These are phyloP conservation scores for Leucosticte australis DNA, from an alignment of 2,113 vertebrate genomes.

Conservation along the genomic window DNA sequence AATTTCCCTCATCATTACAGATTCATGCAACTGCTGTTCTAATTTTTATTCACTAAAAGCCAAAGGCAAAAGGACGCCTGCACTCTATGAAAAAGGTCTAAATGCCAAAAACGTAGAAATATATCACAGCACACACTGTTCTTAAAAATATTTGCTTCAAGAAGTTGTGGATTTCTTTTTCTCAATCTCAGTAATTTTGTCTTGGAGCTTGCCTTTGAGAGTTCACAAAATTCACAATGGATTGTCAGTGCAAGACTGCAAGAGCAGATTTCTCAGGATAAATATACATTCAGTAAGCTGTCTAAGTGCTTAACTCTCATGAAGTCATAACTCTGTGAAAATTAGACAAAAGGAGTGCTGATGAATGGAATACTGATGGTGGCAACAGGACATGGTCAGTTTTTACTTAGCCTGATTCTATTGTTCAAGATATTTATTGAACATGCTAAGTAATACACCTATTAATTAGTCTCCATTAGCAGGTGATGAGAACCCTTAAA, in stretches of 20 bases:
- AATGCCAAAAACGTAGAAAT: not conserved
- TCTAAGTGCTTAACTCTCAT: not conserved
- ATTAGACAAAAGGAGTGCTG: not conserved
- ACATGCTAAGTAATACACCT: not conserved
- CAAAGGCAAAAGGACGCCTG: not conserved
- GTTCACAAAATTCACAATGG: not conserved
- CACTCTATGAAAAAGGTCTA: not conserved
- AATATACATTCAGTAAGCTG: not conserved
- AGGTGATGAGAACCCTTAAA: conserved; percentile 20
- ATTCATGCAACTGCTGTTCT: not conserved
- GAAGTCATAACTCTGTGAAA: not conserved
- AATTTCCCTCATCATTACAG: not conserved
- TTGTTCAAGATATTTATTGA: conserved; percentile 3
- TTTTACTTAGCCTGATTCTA: not conserved
- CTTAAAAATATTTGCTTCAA: not conserved
- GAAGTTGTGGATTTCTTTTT: not conserved
- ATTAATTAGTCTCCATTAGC: conserved; percentile 21
- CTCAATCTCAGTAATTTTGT: not conserved
- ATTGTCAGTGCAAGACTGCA: not conserved
- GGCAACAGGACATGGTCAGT: not conserved
- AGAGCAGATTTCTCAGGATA: not conserved
- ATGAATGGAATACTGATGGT: not conserved
- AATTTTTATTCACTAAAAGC: conserved; percentile 3
- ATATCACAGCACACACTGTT: not conserved
- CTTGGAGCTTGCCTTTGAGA: not conserved